Evolutionary conservation across 1,140 invertebrate genomes (phyloP), one percentile per base, ranked within the genome.

Genomic region (Lerema accius): DNA sequence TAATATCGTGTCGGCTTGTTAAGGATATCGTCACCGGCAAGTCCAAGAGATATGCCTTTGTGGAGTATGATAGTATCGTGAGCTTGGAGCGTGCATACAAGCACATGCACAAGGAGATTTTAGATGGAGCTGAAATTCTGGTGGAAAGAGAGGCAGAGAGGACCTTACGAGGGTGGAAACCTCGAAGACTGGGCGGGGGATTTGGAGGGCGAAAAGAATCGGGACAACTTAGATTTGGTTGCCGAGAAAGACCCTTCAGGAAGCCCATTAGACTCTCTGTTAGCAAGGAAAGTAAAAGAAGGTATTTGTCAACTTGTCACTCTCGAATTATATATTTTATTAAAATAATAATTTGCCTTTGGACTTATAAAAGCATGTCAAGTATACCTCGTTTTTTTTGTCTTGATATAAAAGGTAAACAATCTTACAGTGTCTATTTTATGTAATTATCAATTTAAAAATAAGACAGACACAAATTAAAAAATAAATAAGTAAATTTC

Each of bases 191-290:
- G 5, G 97, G 97, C 17, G 97, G 97, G 42, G 97, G 97, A 11
- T 95, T 97, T 79, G 96, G 96, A 7, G 97, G 97, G 0, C 94
- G 93, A 69, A 98, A 96, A 73, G 95, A 97, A 84, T 96, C 96
- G 1, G 97, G 97, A 0, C 97, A 98, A 76, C 87, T 98, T 11
- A 90, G 97, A 65, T 98, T 98, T 93, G 97, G 97, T 4, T 95
- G 97, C 16, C 92, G 92, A 73, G 94, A 95, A 48, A 91, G 96
- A 76, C 96, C 95, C 0, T 97, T 95, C 65, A 93, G 91, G 69
- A 94, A 92, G 84, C 95, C 95, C 1, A 93, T 94, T n/a, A 39
- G 10, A 28, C 0, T 46, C 11, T 37, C 23, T 9, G 23, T 14
- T 15, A 59, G 48, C 23, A 17, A 14, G 16, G 43, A 59, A 48